Conservation (phyloP, 1,140 invertebrate species). For the Sycophaga agraensis region DNA sequence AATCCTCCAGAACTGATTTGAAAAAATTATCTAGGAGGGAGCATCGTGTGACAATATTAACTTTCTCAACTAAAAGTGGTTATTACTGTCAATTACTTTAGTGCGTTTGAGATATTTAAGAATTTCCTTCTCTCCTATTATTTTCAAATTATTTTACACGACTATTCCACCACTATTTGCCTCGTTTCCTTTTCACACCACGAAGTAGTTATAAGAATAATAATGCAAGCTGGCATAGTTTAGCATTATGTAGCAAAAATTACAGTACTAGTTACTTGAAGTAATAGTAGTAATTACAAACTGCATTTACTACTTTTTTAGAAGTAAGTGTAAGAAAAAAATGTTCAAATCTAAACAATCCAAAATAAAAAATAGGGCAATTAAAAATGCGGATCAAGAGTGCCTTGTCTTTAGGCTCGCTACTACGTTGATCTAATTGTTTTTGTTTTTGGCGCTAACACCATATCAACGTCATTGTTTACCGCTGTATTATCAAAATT, state of each 20-base stretch:
- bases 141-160: not conserved
- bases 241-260: slow-evolving; percentile 27
- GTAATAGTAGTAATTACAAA: slow-evolving; percentile 17
- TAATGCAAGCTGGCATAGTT: slow-evolving; percentile 26
- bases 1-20: slow-evolving; percentile 10
- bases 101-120: slow-evolving; percentile 4
- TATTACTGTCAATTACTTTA: slow-evolving; percentile 21
- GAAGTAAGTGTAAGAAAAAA: slow-evolving; percentile 6
- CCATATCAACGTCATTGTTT: slow-evolving; percentile 16
- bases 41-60: slow-evolving; percentile 15
- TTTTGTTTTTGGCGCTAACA: slow-evolving; percentile 23
- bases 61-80: not conserved
- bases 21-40: slow-evolving; percentile 7
- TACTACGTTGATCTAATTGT: slow-evolving; percentile 27
- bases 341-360: not conserved
- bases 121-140: not conserved
- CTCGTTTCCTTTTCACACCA: slow-evolving; percentile 28
- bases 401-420: not conserved
- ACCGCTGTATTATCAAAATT: slow-evolving; percentile 21
- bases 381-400: not conserved
- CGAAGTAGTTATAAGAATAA: slow-evolving; percentile 26
- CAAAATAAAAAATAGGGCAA: slow-evolving; percentile 6
- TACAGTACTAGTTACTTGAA: slow-evolving; percentile 25
- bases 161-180: slow-evolving; percentile 27
- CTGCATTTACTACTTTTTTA: not conserved